Conservation (phyloP, 1,140 invertebrate genomes). For the Steinernema khuongi region DNA sequence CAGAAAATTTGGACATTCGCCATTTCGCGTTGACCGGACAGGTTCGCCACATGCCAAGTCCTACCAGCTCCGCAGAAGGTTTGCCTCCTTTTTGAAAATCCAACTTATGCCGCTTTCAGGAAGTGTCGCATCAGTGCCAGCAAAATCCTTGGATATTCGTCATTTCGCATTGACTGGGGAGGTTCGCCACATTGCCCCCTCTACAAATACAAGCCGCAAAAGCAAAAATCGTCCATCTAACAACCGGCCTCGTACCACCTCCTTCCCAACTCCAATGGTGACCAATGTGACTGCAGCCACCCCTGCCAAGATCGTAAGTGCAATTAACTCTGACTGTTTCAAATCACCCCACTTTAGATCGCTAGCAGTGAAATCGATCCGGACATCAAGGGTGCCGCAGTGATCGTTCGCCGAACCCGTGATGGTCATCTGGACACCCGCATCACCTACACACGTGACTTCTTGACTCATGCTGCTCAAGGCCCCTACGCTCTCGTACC, state of each 20-base stretch:
- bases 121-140: background rate
- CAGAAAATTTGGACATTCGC: background rate
- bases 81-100: too few species aligned
- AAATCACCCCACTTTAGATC: constrained; percentile 15
- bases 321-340: background rate
- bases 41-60: background rate
- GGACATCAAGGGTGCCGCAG: background rate
- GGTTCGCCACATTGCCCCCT: background rate
- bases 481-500: constrained; percentile 24
- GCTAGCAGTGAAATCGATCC: background rate
- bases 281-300: background rate
- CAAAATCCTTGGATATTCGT: background rate
- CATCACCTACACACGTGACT: constrained; percentile 21
- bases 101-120: background rate
- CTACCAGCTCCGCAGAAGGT: too few species aligned
- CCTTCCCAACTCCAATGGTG: background rate
- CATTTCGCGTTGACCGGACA: background rate
- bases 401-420: constrained; percentile 17
- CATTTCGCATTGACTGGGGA: background rate
- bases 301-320: background rate
- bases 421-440: constrained; percentile 21
- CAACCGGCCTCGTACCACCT: background rate
- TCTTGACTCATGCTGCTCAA: background rate
- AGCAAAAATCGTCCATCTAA: too few species aligned
- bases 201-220: background rate